Evolutionary conservation across 1,140 invertebrate species (phyloP).

Genomic region (Maniola jurtina): DNA sequence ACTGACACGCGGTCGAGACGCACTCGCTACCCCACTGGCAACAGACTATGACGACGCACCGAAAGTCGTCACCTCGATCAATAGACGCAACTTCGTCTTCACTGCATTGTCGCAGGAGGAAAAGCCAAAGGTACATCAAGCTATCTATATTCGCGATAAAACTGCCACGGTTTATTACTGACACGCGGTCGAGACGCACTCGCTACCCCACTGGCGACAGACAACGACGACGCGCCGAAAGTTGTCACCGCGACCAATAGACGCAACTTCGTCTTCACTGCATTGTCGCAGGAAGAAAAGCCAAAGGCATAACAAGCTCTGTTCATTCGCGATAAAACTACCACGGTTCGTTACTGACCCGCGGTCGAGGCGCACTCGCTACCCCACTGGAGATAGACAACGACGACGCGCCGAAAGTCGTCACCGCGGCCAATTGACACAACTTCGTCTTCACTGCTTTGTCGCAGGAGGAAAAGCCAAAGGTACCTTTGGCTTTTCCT

Average conservation of each 20-base stretch:
- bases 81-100: slow-evolving; percentile 71
- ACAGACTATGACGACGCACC: slow-evolving; percentile 53
- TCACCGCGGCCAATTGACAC: slow-evolving; percentile 47
- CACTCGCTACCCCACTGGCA: slow-evolving; percentile 63
- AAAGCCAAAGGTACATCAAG: too few relatives aligned
- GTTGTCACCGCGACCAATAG: slow-evolving; percentile 45
- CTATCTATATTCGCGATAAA: slow-evolving; percentile 19
- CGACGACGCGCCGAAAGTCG: slow-evolving; percentile 44
- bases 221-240: slow-evolving; percentile 49
- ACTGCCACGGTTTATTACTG: slow-evolving; percentile 84
- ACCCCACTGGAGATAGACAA: slow-evolving; percentile 68
- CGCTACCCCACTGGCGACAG: slow-evolving; percentile 72
- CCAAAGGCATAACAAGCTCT: too few relatives aligned
- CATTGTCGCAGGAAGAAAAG: slow-evolving; percentile 31
- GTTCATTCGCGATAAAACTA: slow-evolving; percentile 43
- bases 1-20: slow-evolving; percentile 80
- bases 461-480: slow-evolving; percentile 26
- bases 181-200: slow-evolving; percentile 81
- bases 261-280: slow-evolving; percentile 71
- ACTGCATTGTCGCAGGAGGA: slow-evolving; percentile 39
- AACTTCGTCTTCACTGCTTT: slow-evolving; percentile 72
- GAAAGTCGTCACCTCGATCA: slow-evolving; percentile 42
- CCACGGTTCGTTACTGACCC: slow-evolving; percentile 84
- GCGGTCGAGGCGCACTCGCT: slow-evolving; percentile 81
- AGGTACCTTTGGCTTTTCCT: too few relatives aligned